These are phyloP conservation scores for Diplodus sargus DNA, from an alignment of 2,797 vertebrate genomes.

Conservation along the genomic window DNA sequence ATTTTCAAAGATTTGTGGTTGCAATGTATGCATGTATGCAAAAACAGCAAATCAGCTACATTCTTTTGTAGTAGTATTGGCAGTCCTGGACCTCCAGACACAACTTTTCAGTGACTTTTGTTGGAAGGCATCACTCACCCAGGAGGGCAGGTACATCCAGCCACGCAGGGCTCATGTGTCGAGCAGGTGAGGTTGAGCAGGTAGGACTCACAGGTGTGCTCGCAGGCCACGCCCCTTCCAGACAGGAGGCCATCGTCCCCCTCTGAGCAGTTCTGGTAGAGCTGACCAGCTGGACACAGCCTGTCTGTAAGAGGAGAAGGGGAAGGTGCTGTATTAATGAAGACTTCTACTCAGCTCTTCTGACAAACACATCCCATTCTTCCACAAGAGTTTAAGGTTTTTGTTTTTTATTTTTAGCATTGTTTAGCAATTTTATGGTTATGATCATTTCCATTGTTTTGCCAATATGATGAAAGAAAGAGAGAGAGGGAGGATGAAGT, in stretches of 20 bases:
- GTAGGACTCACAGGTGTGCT: conserved; percentile 93
- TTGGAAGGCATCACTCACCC: conserved; percentile 85
- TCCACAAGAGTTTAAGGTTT: neutral
- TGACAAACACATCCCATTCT: neutral
- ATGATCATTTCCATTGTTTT: neutral
- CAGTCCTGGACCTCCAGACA: neutral
- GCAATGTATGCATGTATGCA: too few relatives aligned
- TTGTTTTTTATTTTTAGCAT: neutral
- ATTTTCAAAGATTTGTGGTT: neutral
- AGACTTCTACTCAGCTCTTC: neutral
- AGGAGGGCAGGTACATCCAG: conserved; percentile 91
- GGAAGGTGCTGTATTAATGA: neutral
- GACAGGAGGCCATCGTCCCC: conserved; percentile 62
- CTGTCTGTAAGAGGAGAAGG: conserved; percentile 75
- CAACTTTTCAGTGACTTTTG: neutral
- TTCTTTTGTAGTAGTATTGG: neutral
- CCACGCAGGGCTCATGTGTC: conserved; percentile 88
- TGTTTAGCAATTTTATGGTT: neutral
- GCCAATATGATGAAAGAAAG: neutral
- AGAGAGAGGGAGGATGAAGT: neutral
- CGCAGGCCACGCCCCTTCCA: conserved; percentile 85
- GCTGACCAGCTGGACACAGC: conserved; percentile 89
- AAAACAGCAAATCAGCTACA: neutral
- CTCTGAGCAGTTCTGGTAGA: conserved; percentile 92
- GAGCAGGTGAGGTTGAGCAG: conserved; percentile 93